Evolutionary conservation across 2,888 invertebrate genomes (phyloP).

Genomic region (Eudasyphora cyanicolor): DNA sequence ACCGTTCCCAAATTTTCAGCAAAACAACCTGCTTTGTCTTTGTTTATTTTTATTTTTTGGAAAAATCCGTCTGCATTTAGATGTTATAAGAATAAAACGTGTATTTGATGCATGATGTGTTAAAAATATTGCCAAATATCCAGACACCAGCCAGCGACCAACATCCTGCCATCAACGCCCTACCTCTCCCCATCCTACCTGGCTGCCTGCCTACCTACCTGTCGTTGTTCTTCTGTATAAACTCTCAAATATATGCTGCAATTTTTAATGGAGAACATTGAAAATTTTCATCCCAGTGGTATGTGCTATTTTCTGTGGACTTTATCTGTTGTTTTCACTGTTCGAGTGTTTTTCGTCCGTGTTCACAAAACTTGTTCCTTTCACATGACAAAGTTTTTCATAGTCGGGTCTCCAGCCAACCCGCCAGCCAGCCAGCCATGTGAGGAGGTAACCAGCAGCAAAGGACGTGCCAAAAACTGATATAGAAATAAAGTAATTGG

Average conservation of each 20-base stretch:
- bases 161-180: neutral
- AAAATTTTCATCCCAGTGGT: neutral
- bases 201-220: too few species aligned
- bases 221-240: neutral
- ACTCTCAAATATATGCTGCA: neutral
- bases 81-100: constrained; percentile 34
- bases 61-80: constrained; percentile 22
- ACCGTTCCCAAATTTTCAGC: too few species aligned
- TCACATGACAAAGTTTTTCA: neutral
- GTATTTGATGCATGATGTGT: constrained; percentile 40
- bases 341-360: too few species aligned
- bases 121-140: constrained; percentile 10
- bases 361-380: neutral
- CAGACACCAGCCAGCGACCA: too few species aligned
- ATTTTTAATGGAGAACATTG: neutral
- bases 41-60: neutral
- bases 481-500: neutral
- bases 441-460: neutral
- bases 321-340: neutral
- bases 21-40: too few species aligned
- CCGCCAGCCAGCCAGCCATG: too few species aligned
- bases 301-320: neutral
- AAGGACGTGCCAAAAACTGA: neutral
- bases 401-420: neutral
- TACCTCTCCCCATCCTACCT: neutral